A percentile compares a stretch with the other conserved stretches of the same genome.
Conservation (phyloP, 92 coral and sea anemone species). For the Scolanthus callimorphus region DNA sequence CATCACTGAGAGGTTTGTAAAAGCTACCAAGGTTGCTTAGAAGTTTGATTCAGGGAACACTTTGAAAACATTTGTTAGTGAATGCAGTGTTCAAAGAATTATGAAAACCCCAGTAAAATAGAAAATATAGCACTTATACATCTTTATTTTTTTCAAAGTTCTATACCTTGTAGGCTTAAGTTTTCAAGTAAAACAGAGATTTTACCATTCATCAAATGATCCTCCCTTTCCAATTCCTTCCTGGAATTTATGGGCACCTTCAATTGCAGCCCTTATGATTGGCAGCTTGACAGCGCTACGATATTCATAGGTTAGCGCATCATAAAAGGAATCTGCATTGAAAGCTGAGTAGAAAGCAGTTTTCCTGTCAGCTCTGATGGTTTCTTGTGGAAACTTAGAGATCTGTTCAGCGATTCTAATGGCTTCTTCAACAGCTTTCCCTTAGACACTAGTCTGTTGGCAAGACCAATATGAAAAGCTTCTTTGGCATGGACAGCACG, state of each 20-base stretch:
- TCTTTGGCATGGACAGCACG: constrained; percentile 79
- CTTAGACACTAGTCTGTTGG: constrained; percentile 77
- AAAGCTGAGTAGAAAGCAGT: constrained; percentile 68
- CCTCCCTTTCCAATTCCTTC: constrained; percentile 83
- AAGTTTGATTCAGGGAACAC: no score
- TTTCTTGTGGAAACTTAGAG: constrained; percentile 61
- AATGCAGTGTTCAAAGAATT: no score
- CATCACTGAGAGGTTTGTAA: no score
- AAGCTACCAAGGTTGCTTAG: no score
- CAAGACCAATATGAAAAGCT: constrained; percentile 73
- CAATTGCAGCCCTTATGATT: constrained; percentile 56
- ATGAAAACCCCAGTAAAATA: no score
- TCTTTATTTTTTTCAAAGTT: no score
- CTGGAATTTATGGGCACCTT: constrained; percentile 71
- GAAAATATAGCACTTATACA: no score
- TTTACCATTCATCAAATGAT: constrained; percentile 71
- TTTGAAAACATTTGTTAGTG: no score
- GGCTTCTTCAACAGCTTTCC: constrained; percentile 69
- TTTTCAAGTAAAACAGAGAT: no score
- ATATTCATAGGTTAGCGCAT: constrained; percentile 76
- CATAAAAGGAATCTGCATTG: constrained; percentile 78
- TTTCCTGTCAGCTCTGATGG: constrained; percentile 73
- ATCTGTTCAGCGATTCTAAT: constrained; percentile 60
- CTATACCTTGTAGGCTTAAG: no score
- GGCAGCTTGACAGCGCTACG: constrained; percentile 54